phyloP scores from a whole-genome alignment of 2,888 invertebrate species.

The Athalia circularis region DNA sequence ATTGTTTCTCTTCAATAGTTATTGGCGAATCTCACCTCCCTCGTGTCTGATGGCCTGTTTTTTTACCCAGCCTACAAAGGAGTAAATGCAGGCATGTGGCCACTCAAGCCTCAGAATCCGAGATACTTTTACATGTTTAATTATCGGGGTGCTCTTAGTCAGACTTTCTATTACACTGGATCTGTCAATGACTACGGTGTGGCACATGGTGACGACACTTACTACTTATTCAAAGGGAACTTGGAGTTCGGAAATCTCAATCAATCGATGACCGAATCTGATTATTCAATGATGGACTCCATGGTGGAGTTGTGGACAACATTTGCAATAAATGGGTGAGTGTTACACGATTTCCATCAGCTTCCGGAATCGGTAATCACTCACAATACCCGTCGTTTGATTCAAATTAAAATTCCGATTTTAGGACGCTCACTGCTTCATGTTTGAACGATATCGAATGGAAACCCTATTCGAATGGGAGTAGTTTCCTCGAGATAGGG shows the following conservation, averaged over 20 bases:
- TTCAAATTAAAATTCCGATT: neutral
- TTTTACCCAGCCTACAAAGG: neutral
- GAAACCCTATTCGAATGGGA: neutral
- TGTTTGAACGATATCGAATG: neutral
- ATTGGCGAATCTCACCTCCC: neutral
- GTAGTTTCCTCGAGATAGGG: no score
- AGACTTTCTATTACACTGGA: neutral
- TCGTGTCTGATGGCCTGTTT: neutral
- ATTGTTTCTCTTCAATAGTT: constrained; percentile 31
- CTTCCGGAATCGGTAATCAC: neutral
- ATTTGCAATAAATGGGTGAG: constrained; percentile 53
- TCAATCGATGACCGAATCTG: constrained; percentile 47
- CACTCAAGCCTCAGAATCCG: neutral
- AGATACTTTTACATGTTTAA: constrained; percentile 52
- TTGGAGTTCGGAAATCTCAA: neutral
- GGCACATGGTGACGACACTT: constrained; percentile 75
- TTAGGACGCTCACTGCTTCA: neutral
- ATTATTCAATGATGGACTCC: constrained; percentile 64
- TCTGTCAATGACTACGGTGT: constrained; percentile 61
- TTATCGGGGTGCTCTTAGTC: constrained; percentile 52
- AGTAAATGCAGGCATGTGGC: neutral
- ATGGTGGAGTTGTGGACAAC: constrained; percentile 70
- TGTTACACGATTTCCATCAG: neutral
- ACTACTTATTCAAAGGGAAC: constrained; percentile 64
- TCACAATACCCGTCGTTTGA: neutral